Percentiles rank a stretch among this genome's conserved stretches.
Conservation (phyloP, 1,140 invertebrate genomes). For the Panonychus citri region DNA sequence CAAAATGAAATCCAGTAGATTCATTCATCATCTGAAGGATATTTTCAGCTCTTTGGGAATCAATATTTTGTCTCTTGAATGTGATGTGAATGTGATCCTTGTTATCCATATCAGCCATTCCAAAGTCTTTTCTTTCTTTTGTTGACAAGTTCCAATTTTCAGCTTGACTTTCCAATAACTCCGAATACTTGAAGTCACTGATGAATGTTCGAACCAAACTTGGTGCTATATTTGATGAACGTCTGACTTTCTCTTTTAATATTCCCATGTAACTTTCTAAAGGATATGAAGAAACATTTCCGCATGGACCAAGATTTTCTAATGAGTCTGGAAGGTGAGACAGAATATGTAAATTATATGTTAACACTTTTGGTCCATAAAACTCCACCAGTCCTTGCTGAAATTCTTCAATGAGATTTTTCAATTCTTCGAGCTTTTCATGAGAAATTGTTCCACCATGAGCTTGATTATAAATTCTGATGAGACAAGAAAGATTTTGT, state of each 20-base stretch:
- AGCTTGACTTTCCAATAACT: too few relatives aligned
- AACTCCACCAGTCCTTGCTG: not conserved
- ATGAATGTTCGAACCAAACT: not conserved
- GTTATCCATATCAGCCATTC: too few relatives aligned
- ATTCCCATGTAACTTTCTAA: not conserved
- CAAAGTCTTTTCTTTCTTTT: too few relatives aligned
- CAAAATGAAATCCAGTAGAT: too few relatives aligned
- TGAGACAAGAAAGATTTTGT: not conserved
- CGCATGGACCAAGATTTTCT: not conserved
- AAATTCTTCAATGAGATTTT: not conserved
- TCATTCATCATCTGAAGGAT: too few relatives aligned
- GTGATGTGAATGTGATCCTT: too few relatives aligned
- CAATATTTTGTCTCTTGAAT: too few relatives aligned
- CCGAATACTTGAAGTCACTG: too few relatives aligned
- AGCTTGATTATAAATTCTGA: not conserved
- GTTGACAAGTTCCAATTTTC: too few relatives aligned
- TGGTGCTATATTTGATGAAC: not conserved
- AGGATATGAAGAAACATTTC: not conserved
- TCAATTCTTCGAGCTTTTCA: not conserved
- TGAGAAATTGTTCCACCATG: not conserved
- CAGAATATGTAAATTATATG: not conserved
- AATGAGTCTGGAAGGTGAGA: not conserved
- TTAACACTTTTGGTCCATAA: not conserved
- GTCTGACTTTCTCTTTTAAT: not conserved
- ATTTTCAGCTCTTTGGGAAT: too few relatives aligned